phyloP scores from a whole-genome alignment of 1,140 invertebrate genomes.

The Macrosteles quadrilineatus region DNA sequence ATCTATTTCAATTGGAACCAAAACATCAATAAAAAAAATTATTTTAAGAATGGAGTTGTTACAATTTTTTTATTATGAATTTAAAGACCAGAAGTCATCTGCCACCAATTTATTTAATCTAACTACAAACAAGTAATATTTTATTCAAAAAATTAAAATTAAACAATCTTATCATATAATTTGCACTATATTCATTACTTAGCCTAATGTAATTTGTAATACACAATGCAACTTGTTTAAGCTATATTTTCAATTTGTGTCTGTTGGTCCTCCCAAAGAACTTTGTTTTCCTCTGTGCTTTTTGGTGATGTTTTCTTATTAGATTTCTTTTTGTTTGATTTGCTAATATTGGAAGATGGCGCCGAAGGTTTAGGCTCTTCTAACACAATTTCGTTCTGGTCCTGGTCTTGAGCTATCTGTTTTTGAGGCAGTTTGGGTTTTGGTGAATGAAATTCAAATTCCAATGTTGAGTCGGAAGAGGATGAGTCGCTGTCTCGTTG shows the following conservation, averaged over 20 bases:
- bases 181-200: no score
- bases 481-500: background rate
- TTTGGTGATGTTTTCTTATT: background rate
- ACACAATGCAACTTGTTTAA: no score
- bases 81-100: no score
- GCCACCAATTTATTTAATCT: no score
- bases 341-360: background rate
- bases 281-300: slow-evolving; percentile 12
- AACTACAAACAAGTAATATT: no score
- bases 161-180: no score
- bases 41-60: no score
- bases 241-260: slow-evolving; percentile 5
- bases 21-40: no score
- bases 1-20: no score
- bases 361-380: background rate
- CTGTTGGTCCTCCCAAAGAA: background rate
- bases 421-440: background rate
- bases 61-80: no score
- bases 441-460: slow-evolving; percentile 12
- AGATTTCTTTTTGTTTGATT: background rate
- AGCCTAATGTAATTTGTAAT: no score
- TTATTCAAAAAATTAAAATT: no score
- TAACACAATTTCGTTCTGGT: background rate
- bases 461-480: background rate
- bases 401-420: background rate